These are phyloP conservation scores for Onychostruthus taczanowskii DNA, from an alignment of 2,113 vertebrate species.

Conservation along the genomic window DNA sequence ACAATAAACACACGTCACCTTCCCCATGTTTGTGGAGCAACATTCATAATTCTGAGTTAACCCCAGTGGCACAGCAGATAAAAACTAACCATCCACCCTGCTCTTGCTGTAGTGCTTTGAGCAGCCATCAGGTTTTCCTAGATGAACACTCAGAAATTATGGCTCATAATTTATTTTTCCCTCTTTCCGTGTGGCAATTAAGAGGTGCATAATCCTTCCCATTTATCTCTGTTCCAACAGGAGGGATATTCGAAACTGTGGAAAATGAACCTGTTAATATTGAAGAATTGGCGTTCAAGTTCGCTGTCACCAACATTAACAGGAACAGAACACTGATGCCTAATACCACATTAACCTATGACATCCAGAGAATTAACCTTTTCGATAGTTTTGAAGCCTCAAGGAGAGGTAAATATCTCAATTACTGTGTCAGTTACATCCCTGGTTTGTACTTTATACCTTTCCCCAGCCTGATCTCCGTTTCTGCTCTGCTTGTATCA, in stretches of 20 bases:
- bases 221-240: conserved; percentile 76
- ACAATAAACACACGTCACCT: fast-evolving
- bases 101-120: not conserved
- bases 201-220: conserved; percentile 29
- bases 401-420: conserved; percentile 84
- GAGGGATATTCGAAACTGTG: conserved; percentile 97
- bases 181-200: fast-evolving
- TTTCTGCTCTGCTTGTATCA: not conserved
- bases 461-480: not conserved
- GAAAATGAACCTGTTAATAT: conserved; percentile 94
- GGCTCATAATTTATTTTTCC: not conserved
- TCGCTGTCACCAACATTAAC: conserved; percentile 96
- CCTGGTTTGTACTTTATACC: not conserved
- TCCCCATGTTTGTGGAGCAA: not conserved
- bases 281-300: conserved; percentile 98
- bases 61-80: not conserved
- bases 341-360: conserved; percentile 97
- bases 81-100: not conserved
- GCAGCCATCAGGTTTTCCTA: not conserved
- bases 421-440: not conserved
- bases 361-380: conserved; percentile 97
- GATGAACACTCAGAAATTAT: not conserved
- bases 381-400: conserved; percentile 99
- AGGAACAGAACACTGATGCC: conserved; percentile 96
- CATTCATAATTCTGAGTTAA: not conserved